Evolutionary conservation across 2,888 invertebrate genomes (phyloP).

Genomic region (Sisyra nigra): DNA sequence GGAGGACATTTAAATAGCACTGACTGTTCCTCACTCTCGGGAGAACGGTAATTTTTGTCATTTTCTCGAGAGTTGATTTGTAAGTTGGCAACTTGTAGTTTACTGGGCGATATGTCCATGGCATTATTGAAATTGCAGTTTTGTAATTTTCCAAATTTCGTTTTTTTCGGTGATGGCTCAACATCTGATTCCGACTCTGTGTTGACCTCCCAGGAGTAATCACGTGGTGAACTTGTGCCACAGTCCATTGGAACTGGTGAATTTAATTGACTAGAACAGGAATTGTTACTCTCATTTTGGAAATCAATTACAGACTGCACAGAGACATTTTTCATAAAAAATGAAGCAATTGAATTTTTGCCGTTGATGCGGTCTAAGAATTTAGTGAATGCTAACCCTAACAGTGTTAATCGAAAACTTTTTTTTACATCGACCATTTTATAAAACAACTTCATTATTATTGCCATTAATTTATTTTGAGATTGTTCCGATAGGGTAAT

Average conservation of each 20-base stretch:
- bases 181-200: conserved; percentile 50
- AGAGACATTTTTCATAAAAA: conserved; percentile 59
- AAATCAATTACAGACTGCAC: conserved; percentile 60
- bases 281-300: conserved; percentile 22
- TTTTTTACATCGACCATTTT: conserved; percentile 53
- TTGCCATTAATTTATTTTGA: conserved; percentile 46
- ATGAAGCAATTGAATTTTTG: conserved; percentile 55
- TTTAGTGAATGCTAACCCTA: conserved; percentile 70
- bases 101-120: conserved; percentile 45
- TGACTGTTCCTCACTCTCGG: conserved; percentile 8
- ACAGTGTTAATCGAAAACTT: conserved; percentile 62
- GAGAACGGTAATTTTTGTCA: conserved; percentile 4
- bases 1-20: conserved; percentile 33
- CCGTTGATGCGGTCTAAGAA: conserved; percentile 57
- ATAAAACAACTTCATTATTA: conserved; percentile 59
- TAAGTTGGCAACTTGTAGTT: conserved; percentile 48
- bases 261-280: neutral
- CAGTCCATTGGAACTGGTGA: conserved; percentile 13
- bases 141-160: conserved; percentile 30
- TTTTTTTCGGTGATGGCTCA: conserved; percentile 64
- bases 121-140: conserved; percentile 24
- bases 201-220: conserved; percentile 30
- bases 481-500: conserved; percentile 33
- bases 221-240: conserved; percentile 14
- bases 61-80: conserved; percentile 45